Base-by-base conservation (phyloP, 1,140 invertebrate species). In the Lasioglossum albipes region DNA sequence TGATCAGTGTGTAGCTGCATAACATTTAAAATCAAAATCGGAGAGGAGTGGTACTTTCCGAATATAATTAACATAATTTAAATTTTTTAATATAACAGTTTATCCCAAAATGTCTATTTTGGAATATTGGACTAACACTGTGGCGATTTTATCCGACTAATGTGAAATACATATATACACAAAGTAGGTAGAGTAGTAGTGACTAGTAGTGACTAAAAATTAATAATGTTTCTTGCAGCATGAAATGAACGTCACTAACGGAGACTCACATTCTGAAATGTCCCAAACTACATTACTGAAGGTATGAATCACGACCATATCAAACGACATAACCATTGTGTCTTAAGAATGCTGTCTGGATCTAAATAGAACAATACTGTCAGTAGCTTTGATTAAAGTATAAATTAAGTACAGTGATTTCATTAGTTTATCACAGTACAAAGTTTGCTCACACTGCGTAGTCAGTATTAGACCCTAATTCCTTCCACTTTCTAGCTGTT, bases 221-320 rank as follows among this genome's bases (percentile, higher is more conserved):
- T n/a, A 59, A 59, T n/a, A 59, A 59, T 59, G 20, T 59, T 59
- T 59, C 57, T 59, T 59, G 57, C 57, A 59, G 57, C 57, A 59
- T 59, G 57, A 59, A 59, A 59, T 59, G 57, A 59, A 59, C 20
- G 57, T 59, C 57, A 59, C 57, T 59, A 7, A 59, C 57, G 57
- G 9, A 59, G 57, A n/a, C 7, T 59, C 57, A n/a, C 20, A n/a
- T n/a, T 59, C 57, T 59, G 57, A 59, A 59, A 59, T 59, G 57
- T 59, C 20, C 57, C 57, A 59, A 59, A n/a, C 57, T n/a, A 59
- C 57, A 59, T 7, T n/a, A n/a, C 57, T 59, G 20, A 59, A 59
- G 57, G 57, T 59, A 59, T 59, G 57, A 59, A 59, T n/a, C 20
- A 59, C 20, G 57, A n/a, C 7, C 57, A 59, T n/a, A 2, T 59